Evolutionary conservation across 2,113 vertebrate genomes (phyloP).

Genomic region (Laticauda colubrina): DNA sequence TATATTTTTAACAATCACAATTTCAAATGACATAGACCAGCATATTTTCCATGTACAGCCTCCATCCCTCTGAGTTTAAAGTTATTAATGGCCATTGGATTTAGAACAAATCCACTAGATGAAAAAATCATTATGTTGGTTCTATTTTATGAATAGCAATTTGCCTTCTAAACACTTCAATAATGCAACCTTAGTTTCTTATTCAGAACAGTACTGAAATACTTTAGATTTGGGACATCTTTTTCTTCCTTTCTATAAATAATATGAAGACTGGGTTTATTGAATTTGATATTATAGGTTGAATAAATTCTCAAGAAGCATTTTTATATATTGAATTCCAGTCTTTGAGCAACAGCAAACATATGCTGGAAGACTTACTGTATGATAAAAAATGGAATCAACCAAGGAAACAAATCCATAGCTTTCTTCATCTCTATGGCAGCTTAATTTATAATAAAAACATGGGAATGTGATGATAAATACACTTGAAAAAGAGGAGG

Average conservation of each 20-base stretch:
- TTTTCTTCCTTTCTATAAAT: constrained; percentile 47
- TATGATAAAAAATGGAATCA: not conserved
- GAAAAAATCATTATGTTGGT: constrained; percentile 65
- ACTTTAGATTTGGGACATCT: constrained; percentile 46
- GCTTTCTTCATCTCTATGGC: not conserved
- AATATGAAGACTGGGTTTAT: constrained; percentile 45
- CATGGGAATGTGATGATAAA: not conserved
- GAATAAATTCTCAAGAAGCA: constrained; percentile 52
- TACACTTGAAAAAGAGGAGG: constrained; percentile 16
- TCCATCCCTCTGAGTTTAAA: constrained; percentile 51
- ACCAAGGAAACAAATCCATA: constrained; percentile 27
- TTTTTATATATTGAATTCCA: constrained; percentile 60
- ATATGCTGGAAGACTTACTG: constrained; percentile 31
- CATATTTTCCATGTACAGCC: constrained; percentile 38
- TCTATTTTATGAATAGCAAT: constrained; percentile 64
- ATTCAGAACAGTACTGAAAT: constrained; percentile 28
- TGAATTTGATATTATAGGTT: constrained; percentile 56
- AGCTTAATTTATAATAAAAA: constrained; percentile 16
- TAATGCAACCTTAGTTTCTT: constrained; percentile 66
- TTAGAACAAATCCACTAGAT: constrained; percentile 66
- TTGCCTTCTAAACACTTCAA: constrained; percentile 58
- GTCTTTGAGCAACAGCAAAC: constrained; percentile 43
- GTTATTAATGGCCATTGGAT: constrained; percentile 53
- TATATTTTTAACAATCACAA: constrained; percentile 8
- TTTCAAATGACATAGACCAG: constrained; percentile 44